Percentiles rank a stretch among this genome's conserved stretches.
Evolutionary conservation across 1,140 invertebrate genomes (phyloP).

Genomic region (Drosophila ironensis): DNA sequence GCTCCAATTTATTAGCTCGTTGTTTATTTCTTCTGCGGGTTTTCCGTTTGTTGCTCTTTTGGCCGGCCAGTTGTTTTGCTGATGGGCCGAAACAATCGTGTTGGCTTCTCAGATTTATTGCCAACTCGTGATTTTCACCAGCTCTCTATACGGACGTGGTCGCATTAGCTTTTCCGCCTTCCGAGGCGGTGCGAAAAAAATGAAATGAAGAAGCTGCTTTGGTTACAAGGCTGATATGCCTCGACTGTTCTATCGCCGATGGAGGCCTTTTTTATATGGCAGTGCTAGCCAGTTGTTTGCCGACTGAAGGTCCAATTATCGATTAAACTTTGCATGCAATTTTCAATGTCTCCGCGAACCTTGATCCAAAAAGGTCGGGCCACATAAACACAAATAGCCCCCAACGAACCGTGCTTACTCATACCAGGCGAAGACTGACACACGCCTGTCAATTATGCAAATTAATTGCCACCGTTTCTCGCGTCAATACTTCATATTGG

Average conservation of each 20-base stretch:
- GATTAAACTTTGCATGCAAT: conserved; percentile 76
- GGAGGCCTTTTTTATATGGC: conserved; percentile 9
- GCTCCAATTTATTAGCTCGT: conserved; percentile 61
- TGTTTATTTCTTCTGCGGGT: conserved; percentile 10
- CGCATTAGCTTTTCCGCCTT: conserved; percentile 57
- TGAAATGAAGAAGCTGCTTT: conserved; percentile 33
- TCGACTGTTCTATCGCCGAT: conserved; percentile 4
- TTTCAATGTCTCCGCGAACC: conserved; percentile 71
- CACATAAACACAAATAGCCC: conserved; percentile 41
- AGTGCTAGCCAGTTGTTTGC: conserved; percentile 37
- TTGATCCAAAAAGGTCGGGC: conserved; percentile 64
- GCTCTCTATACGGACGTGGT: conserved; percentile 54
- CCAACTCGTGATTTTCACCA: conserved; percentile 45
- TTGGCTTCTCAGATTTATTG: conserved; percentile 69
- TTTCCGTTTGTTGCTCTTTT: conserved; percentile 7
- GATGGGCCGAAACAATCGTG: conserved; percentile 52
- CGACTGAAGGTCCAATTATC: conserved; percentile 64
- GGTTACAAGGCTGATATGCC: conserved; percentile 17
- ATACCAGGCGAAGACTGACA: conserved; percentile 14
- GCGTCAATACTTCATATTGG: conserved; percentile 26
- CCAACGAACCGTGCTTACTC: conserved; percentile 17
- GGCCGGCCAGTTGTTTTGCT: conserved; percentile 27
- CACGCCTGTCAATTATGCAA: conserved; percentile 61
- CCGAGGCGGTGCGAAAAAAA: conserved; percentile 5
- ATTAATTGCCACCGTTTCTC: conserved; percentile 45